Percentiles rank a stretch among this genome's conserved stretches.
Evolutionary conservation across 2,797 vertebrate species (phyloP).

Genomic region (Phoxinus dragarum): DNA sequence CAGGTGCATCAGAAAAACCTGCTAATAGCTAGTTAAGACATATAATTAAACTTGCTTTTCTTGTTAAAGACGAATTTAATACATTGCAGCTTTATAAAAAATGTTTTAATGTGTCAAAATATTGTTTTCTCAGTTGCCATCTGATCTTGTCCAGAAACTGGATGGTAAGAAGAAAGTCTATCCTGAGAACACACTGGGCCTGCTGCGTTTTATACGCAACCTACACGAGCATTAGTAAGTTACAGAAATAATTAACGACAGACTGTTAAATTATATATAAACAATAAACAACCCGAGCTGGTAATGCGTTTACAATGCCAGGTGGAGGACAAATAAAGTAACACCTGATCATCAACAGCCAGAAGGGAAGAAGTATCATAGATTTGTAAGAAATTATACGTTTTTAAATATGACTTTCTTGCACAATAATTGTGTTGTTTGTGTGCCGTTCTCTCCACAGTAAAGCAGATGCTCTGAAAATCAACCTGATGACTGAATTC

Average conservation of each 20-base stretch:
- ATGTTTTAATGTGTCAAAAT: neutral
- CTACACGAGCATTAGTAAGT: constrained; percentile 68
- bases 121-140: constrained; percentile 58
- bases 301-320: neutral
- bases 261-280: too few relatives aligned
- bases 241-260: neutral
- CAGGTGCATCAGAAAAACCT: neutral
- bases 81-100: neutral
- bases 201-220: constrained; percentile 71
- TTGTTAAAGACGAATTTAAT: neutral
- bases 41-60: neutral
- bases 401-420: neutral
- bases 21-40: neutral
- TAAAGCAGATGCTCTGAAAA: constrained; percentile 29
- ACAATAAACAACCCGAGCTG: neutral
- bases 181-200: constrained; percentile 60
- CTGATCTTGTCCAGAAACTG: constrained; percentile 58
- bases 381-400: neutral
- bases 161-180: constrained; percentile 62
- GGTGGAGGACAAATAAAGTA: neutral
- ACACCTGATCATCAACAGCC: neutral
- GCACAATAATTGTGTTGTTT: neutral
- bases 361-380: neutral
- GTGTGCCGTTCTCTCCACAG: constrained; percentile 53
- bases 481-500: constrained; percentile 59